Conservation (phyloP, 2,797 vertebrate species). For the Chloroceryle amazona region DNA sequence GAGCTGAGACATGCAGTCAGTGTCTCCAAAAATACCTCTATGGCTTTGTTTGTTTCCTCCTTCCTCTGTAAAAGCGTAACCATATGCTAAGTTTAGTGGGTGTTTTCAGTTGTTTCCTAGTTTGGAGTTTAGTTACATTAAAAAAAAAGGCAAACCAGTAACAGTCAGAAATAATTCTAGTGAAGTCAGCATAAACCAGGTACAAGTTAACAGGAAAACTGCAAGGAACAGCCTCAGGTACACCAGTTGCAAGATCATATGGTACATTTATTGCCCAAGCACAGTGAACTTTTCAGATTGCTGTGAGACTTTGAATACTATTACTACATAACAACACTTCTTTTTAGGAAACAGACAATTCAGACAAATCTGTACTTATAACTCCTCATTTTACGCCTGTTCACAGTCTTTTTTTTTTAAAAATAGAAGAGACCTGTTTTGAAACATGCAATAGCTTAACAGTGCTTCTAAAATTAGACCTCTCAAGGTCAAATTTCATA, state of each 20-base stretch:
- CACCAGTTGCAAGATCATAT: neutral
- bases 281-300: neutral
- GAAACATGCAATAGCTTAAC: neutral
- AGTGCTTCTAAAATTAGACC: neutral
- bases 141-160: neutral
- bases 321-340: neutral
- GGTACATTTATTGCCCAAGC: neutral
- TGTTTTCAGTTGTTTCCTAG: slow-evolving; percentile 39
- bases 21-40: slow-evolving; percentile 24
- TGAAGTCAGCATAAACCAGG: slow-evolving; percentile 29
- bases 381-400: neutral
- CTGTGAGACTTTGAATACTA: neutral
- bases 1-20: neutral
- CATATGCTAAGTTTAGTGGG: slow-evolving; percentile 50
- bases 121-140: neutral
- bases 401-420: neutral
- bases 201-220: neutral
- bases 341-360: neutral
- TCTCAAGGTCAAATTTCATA: neutral
- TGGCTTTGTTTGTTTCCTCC: slow-evolving; percentile 43
- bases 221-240: neutral
- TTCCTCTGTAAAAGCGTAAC: neutral
- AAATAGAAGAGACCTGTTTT: neutral
- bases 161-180: neutral
- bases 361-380: neutral